Percentiles rank a stretch among this genome's conserved stretches.
phyloP scores from a whole-genome alignment of 2,888 invertebrate genomes.

The Cetonia aurata region DNA sequence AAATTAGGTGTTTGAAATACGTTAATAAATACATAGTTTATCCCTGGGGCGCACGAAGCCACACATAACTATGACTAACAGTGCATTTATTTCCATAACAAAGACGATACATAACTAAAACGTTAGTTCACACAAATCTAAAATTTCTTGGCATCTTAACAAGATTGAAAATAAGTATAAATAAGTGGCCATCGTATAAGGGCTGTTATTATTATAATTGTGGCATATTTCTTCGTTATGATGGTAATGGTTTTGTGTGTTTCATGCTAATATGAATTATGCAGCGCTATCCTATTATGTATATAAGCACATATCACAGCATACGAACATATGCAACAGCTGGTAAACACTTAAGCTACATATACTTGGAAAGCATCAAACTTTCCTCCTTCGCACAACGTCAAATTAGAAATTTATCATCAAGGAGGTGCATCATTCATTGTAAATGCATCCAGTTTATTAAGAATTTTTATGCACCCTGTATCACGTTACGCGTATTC shows the following conservation, averaged over 20 bases:
- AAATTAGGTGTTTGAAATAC: not conserved
- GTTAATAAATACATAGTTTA: slow-evolving; percentile 1
- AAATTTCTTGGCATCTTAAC: slow-evolving; percentile 31
- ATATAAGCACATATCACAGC: not conserved
- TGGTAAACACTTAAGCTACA: slow-evolving; percentile 37
- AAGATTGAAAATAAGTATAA: slow-evolving; percentile 12
- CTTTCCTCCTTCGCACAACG: not conserved
- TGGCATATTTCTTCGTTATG: slow-evolving; percentile 42
- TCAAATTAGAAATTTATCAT: slow-evolving; percentile 7
- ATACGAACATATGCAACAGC: slow-evolving; percentile 18
- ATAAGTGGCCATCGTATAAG: slow-evolving; percentile 36
- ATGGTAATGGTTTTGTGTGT: slow-evolving; percentile 29
- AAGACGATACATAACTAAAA: not conserved
- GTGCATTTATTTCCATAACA: slow-evolving; percentile 30
- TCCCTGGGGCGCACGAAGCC: not conserved
- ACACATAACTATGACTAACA: not conserved
- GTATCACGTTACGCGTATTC: slow-evolving; percentile 38
- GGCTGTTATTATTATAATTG: slow-evolving; percentile 45
- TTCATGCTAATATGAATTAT: slow-evolving; percentile 45
- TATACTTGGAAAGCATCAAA: not conserved
- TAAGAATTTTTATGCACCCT: not conserved
- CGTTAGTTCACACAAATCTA: slow-evolving; percentile 4
- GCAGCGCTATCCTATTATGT: slow-evolving; percentile 29
- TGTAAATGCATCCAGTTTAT: slow-evolving; percentile 11
- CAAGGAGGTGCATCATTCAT: slow-evolving; percentile 11